Evolutionary conservation across 2,113 vertebrate genomes (phyloP), one percentile per base, ranked within the genome.

Genomic region (Labeo catla): DNA sequence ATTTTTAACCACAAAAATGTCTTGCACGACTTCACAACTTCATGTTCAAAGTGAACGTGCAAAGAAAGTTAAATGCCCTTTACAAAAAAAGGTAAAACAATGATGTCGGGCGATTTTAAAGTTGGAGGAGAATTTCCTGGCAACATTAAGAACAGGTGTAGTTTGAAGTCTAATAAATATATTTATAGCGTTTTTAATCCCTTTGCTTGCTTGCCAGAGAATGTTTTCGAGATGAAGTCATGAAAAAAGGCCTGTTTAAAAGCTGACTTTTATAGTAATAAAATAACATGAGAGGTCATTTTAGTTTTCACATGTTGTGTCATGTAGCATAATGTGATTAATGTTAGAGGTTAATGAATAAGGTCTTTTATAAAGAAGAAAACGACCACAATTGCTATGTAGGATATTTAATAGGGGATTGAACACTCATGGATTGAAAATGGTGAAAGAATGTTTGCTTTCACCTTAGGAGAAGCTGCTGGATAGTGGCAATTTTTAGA

Each of bases 401-500:
- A 70, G 19, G 9, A 47, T n/a, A n/a, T 73, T 47, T 23, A 23
- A 47, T 74, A n/a, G 11, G 43, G 43, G 9, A 73, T 11, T 74
- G 21, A 23, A 74, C 72, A 74, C 21, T 23, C 9, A 49, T 47
- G 4, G 10, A 74, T 7, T 19, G 10, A 47, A n/a, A 45, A 74
- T 74, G 8, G 21, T 13, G 72, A 74, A 47, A 74, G 43, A 11
- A 45, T 74, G 45, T 49, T 34, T 54, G n/a, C 13, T 49, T 52
- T 34, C 34, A 13, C 45, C 6, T 21, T 15, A 50, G 12, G 49
- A 76, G 45, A 13, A 12, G 5, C 16, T 57, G 21, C 39, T 85
- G 49, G 49, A 49, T 81, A 23, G 54, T 43, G 39, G 77, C 36
- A 66, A 52, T 66, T 57, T 81, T 57, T 76, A 63, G 72, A 63